phyloP scores from a whole-genome alignment of 2,888 invertebrate genomes.

The Eupithecia tripunctaria region DNA sequence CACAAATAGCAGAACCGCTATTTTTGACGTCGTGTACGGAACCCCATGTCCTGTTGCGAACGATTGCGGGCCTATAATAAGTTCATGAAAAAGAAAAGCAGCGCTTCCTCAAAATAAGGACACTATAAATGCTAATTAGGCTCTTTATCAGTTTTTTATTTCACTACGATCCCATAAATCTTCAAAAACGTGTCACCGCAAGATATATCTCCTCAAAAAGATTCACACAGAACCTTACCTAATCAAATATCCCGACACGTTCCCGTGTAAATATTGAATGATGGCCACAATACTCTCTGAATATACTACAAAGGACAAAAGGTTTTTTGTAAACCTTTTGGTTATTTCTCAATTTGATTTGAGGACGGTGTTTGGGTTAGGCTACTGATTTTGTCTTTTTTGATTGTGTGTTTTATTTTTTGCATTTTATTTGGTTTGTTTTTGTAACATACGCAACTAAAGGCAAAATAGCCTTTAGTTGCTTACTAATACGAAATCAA shows the following conservation, averaged over 20 bases:
- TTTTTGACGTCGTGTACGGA: no score
- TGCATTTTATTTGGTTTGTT: neutral
- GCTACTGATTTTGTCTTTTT: neutral
- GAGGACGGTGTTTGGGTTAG: neutral
- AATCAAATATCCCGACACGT: constrained; percentile 27
- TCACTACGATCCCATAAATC: neutral
- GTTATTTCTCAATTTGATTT: neutral
- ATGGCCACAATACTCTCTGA: constrained; percentile 26
- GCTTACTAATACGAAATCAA: neutral
- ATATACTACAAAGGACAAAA: constrained; percentile 13
- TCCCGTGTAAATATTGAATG: constrained; percentile 26
- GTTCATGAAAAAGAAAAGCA: no score
- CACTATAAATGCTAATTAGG: no score
- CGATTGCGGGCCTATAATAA: no score
- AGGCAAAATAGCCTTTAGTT: neutral
- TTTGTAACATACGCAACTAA: no score
- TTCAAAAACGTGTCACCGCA: neutral
- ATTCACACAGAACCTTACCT: neutral
- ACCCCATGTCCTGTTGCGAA: no score
- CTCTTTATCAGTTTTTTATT: no score
- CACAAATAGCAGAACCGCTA: no score
- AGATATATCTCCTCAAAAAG: neutral
- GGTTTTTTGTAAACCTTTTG: constrained; percentile 1
- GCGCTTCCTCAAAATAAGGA: no score
- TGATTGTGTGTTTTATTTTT: neutral